phyloP scores from a whole-genome alignment of 1,140 invertebrate species.

The Dinoponera quadriceps region DNA sequence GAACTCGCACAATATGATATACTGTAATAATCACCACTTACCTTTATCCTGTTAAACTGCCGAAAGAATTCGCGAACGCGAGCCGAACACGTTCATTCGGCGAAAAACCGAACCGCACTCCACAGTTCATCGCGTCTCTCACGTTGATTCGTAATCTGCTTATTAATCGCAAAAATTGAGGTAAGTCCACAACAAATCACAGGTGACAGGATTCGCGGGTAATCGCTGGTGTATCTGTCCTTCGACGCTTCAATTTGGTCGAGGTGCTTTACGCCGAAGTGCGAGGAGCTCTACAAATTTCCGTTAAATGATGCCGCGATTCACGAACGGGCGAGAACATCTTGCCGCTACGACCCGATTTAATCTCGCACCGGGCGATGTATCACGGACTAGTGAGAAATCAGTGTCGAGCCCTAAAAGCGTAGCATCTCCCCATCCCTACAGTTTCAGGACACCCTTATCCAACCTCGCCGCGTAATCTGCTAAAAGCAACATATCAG shows the following conservation, averaged over 20 bases:
- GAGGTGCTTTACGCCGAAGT: neutral
- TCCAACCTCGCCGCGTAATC: conserved; percentile 39
- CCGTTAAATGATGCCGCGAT: conserved; percentile 34
- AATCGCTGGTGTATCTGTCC: neutral
- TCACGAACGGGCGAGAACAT: conserved; percentile 31
- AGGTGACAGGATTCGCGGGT: neutral
- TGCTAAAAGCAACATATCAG: conserved; percentile 59
- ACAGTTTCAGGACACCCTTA: neutral
- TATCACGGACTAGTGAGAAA: conserved; percentile 54
- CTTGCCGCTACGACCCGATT: conserved; percentile 38
- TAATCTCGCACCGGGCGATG: conserved; percentile 47
- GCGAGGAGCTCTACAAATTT: conserved; percentile 10
- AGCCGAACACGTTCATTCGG: neutral
- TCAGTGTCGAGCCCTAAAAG: conserved; percentile 52
- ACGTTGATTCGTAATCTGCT: too few relatives aligned
- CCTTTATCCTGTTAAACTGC: neutral
- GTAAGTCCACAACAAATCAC: neutral
- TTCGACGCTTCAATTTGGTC: neutral
- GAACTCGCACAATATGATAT: too few relatives aligned
- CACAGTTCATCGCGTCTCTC: too few relatives aligned
- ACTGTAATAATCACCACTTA: neutral
- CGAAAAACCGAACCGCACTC: too few relatives aligned
- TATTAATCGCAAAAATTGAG: neutral
- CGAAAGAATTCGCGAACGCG: neutral
- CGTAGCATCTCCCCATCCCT: neutral